Conservation (phyloP, 2,888 invertebrate genomes). For the Xanthostigma xanthostigma region DNA sequence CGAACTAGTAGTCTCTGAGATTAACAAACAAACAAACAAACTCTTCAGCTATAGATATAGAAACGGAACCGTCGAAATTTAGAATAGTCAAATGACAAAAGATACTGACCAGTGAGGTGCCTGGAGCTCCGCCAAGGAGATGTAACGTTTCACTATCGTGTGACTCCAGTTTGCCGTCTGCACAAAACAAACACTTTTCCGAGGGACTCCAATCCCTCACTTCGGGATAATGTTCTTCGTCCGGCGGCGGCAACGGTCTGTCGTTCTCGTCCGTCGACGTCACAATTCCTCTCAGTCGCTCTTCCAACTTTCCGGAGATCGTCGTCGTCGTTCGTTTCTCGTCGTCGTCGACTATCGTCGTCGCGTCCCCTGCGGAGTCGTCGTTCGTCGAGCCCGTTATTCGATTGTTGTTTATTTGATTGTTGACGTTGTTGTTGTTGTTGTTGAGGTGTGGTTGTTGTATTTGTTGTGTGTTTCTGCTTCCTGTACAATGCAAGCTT, state of each 20-base stretch:
- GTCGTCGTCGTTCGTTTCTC: constrained; percentile 13
- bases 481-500: constrained; percentile 23
- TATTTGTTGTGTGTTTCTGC: constrained; percentile 29
- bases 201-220: constrained; percentile 47
- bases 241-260: constrained; percentile 22
- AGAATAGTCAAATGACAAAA: no score
- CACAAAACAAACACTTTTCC: constrained; percentile 71
- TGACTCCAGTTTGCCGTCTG: constrained; percentile 45
- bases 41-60: no score
- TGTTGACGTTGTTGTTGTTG: constrained; percentile 16
- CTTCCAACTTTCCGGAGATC: constrained; percentile 14
- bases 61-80: no score
- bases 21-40: no score
- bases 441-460: constrained; percentile 26
- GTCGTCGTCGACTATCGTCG: constrained; percentile 10
- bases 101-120: constrained; percentile 28
- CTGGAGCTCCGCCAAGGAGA: constrained; percentile 33
- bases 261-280: constrained; percentile 15
- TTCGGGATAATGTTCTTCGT: constrained; percentile 17
- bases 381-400: not conserved
- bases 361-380: constrained; percentile 5
- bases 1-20: no score
- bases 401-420: not conserved
- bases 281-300: constrained; percentile 15
- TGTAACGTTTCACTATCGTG: constrained; percentile 28